A percentile compares a stretch with the other conserved stretches of the same genome.
Evolutionary conservation across 2,113 vertebrate species (phyloP).

Genomic region (Semnornis frantzii): DNA sequence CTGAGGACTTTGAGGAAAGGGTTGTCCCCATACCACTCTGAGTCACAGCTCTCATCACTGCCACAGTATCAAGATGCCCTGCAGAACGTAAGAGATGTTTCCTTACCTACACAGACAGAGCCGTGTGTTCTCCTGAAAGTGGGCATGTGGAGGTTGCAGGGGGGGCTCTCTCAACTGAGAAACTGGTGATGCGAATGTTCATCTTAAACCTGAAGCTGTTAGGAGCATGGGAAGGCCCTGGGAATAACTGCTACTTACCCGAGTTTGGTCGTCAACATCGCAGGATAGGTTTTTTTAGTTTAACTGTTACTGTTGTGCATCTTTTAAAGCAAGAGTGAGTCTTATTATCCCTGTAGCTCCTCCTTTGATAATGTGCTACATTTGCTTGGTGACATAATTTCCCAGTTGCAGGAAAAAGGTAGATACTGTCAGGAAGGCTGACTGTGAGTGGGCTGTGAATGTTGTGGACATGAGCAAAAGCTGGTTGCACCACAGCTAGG

Average conservation of each 20-base stretch:
- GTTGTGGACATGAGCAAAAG: not conserved
- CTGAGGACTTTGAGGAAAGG: constrained; percentile 90
- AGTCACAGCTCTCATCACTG: constrained; percentile 91
- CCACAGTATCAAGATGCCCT: constrained; percentile 88
- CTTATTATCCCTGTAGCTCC: not conserved
- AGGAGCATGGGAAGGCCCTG: not conserved
- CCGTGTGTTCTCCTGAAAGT: fast-evolving
- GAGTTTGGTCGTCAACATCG: not conserved
- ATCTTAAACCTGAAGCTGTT: not conserved
- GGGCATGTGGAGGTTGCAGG: not conserved
- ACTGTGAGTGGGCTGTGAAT: not conserved
- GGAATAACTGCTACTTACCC: not conserved
- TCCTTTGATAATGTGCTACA: not conserved
- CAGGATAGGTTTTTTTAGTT: not conserved
- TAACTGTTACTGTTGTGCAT: not conserved
- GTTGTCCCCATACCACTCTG: constrained; percentile 90
- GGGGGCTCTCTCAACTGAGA: not conserved
- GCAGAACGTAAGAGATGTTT: constrained; percentile 83
- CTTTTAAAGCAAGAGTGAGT: not conserved
- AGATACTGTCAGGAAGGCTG: not conserved
- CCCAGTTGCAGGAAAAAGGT: not conserved
- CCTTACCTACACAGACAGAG: not conserved
- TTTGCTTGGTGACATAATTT: not conserved
- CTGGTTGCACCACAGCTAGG: not conserved
- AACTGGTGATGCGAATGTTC: fast-evolving